Evolutionary conservation across 2,113 vertebrate species (phyloP).

Genomic region (Pollachius pollachius): DNA sequence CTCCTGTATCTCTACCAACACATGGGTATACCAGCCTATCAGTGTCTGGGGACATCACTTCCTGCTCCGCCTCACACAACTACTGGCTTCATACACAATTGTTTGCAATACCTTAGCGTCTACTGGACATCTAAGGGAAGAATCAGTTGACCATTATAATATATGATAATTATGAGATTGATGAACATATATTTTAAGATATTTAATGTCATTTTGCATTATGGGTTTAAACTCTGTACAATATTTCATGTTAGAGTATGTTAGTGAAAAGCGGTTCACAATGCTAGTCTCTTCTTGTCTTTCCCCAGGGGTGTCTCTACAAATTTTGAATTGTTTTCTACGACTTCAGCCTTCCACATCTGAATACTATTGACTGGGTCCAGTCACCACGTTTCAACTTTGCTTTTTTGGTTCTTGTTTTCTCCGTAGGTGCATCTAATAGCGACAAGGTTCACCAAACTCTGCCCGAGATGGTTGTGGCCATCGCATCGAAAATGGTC

Average conservation of each 20-base stretch:
- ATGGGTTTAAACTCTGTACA: too few species aligned
- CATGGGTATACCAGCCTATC: too few species aligned
- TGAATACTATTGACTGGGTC: too few species aligned
- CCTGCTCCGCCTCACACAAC: too few species aligned
- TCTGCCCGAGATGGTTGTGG: conserved; percentile 21
- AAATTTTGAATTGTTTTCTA: too few species aligned
- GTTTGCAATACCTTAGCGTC: too few species aligned
- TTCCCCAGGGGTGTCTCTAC: not conserved
- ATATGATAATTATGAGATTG: too few species aligned
- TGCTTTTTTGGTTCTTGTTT: not conserved
- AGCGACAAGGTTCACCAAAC: not conserved
- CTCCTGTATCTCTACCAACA: too few species aligned
- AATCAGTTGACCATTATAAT: not conserved
- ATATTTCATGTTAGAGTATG: not conserved
- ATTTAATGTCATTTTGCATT: not conserved
- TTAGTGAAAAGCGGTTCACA: not conserved
- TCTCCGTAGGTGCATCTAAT: conserved; percentile 16
- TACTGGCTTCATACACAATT: not conserved
- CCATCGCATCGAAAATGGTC: too few species aligned
- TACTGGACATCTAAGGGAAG: not conserved
- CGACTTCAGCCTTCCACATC: too few species aligned
- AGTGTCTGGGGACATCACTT: not conserved
- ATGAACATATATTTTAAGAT: too few species aligned
- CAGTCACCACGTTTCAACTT: too few species aligned
- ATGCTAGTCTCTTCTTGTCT: not conserved